A percentile compares a stretch with the other conserved stretches of the same genome.
Conservation (phyloP, 2,113 vertebrate species). For the Euleptes europaea region DNA sequence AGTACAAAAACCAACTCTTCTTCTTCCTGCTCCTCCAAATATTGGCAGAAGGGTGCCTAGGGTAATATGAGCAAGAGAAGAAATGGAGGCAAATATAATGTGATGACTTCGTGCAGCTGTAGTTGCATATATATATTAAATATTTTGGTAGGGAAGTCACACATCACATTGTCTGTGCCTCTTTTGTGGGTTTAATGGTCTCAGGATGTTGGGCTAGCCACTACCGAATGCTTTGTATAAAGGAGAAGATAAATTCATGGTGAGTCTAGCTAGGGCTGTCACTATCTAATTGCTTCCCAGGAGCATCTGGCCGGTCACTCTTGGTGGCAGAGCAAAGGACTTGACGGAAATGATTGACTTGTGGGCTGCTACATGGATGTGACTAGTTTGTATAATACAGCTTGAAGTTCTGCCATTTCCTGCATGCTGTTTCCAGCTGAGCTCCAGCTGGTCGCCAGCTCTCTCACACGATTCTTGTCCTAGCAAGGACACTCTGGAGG, state of each 20-base stretch:
- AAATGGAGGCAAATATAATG: too few species aligned
- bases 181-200: not conserved
- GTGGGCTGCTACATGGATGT: not conserved
- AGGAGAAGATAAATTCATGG: not conserved
- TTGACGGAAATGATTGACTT: not conserved
- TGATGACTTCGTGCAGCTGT: not conserved
- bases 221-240: not conserved
- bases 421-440: too few species aligned
- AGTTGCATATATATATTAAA: not conserved
- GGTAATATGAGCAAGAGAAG: too few species aligned
- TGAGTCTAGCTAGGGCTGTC: too few species aligned
- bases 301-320: too few species aligned
- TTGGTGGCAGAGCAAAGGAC: not conserved
- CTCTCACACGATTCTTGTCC: not conserved
- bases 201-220: not conserved
- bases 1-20: too few species aligned
- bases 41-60: too few species aligned
- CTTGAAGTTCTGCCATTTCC: too few species aligned
- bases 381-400: not conserved
- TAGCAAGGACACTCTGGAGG: not conserved
- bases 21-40: too few species aligned
- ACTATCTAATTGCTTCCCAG: too few species aligned
- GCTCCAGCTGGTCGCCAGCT: not conserved
- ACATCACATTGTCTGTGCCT: not conserved
- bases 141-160: not conserved